Base-by-base conservation (phyloP, 1,140 invertebrate species). In the Drosophila pallidifrons region DNA sequence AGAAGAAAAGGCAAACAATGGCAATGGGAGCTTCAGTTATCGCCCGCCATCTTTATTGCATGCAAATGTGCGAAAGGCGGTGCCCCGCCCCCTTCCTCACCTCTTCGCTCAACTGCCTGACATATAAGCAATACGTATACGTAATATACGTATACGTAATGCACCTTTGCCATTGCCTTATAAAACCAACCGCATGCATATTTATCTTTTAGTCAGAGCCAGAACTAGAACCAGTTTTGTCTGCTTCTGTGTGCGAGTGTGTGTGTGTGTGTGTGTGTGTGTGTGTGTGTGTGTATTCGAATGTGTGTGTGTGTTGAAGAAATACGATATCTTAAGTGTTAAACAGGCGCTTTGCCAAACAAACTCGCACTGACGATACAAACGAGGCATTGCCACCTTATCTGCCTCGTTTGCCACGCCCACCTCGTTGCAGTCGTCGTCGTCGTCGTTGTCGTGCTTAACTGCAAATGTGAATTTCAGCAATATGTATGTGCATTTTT, bases 241-340 rank as follows among this genome's bases (percentile, higher is more conserved):
- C n/a, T 63, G 13, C 5, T 11, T 10, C 25, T 20, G 11, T 57
- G 32, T 71, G 15, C 47, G 49, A 46, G 0, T 30, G 43, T 57
- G n/a, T 38, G 35, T 47, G 57, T 49, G 46, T 32, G 11, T 77
- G 51, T 57, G 13, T 65, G 51, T 49, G 55, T 65, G n/a, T n/a
- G 20, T 68, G 64, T 60, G 59, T 67, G 65, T 51, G 28, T 80
- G 20, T 20, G 20, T 28, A 20, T 61, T 8, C 25, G 28, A 46
- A 43, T 54, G 45, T 38, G n/a, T 77, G n/a, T 77, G 59, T 67
- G 65, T 51, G 28, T 80, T 52, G 71, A 88, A 88, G 83, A 88
- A 83, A 85, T 88, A 89, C 83, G 85, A 88, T 88, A 88, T 88
- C 83, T 88, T 88, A 89, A 88, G 83, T 88, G 83, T 88, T 88